Base-by-base conservation (phyloP, 2,113 vertebrate genomes). In the Ophiodon elongatus region DNA sequence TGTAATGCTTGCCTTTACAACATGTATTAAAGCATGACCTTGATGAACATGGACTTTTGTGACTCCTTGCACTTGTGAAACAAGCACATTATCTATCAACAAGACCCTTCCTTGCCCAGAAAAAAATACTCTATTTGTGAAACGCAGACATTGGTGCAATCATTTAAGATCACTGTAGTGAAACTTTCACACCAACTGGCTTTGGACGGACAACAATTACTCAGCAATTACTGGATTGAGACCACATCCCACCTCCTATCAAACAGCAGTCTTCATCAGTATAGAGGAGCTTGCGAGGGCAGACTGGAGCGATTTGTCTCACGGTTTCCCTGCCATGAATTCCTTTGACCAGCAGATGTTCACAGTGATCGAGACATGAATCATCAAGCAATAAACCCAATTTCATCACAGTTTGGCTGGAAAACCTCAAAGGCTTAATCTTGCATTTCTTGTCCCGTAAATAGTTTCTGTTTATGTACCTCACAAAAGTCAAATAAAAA, bases 21-120 rank as follows among this genome's bases (percentile, higher is more conserved):
- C 17, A 25, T 59, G 37, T 43, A 92, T 90, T 91, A 92, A 94
- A 92, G 62, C 43, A 60, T 33, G 6, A 29, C 13, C 37, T 71
- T 56, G 11, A 71, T 59, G 66, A 72, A 73, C 25, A 39, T 27
- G 14, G 59, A 39, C 60, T 87, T 5, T n/a, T 54, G 39, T 62
- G 70, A 75, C 15, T 83, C 19, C 23, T 69, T 82, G 1, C 57
- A 66, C 4, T 5, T 87, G 6, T 41, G 29, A 54, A 45, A 57
- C 45, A 68, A 17, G 2, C 11, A 37, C 15, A 11, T 17, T 11
- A 45, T 13, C 11, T 0, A 17, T 75, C 33, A 62, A 43, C 29
- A 60, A 19, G 60, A 7, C 15, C 3, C 21, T 6, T 39, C 3
- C 5, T 7, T 37, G 0, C 4, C 14, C 8, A n/a, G n/a, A 3